Evolutionary conservation across 2,888 invertebrate genomes (phyloP), one percentile per base, ranked within the genome.

Genomic region (Dicyrtomina minuta): DNA sequence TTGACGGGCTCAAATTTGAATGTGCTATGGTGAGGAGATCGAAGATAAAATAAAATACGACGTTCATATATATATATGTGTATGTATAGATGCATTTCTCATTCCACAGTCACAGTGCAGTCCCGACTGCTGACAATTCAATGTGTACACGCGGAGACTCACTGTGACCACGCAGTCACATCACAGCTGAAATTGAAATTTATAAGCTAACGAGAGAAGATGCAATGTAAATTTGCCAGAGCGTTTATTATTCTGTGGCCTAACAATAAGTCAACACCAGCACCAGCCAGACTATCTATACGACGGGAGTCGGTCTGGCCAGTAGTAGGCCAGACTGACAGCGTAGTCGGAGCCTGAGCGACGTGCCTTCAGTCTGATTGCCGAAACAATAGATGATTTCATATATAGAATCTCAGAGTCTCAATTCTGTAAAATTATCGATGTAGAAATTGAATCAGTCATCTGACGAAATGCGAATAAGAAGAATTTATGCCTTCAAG

Each of bases 301-400:
- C n/a, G n/a, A n/a, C n/a, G n/a, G n/a, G n/a, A n/a, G n/a, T n/a
- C n/a, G n/a, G n/a, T n/a, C n/a, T n/a, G n/a, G n/a, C n/a, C n/a
- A 33, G 33, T 8, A 33, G 8, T 33, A 33, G 33, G 3, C 33
- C 33, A 33, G 33, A 33, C 33, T 5, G 33, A 33, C 33, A 33
- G 4, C 4, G 33, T 33, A 33, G 33, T 33, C 33, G 33, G 8
- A 5, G 33, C 33, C 8, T 24, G 44, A 24, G 49, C 46, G 62
- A 62, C 62, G 62, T 62, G 62, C 62, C 62, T 62, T 44, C 27
- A 46, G 58, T 20, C 41, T 58, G 58, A 58, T 58, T n/a, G 24
- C 27, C 33, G 17, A 46, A 62, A 62, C 62, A 62, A 62, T 62
- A 62, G 62, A 62, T 62, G 33, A 62, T 27, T 49, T 62, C 62